A percentile compares a stretch with the other conserved stretches of the same genome.
phyloP scores from a whole-genome alignment of 2,888 invertebrate species.

The Vandiemenella viatica region DNA sequence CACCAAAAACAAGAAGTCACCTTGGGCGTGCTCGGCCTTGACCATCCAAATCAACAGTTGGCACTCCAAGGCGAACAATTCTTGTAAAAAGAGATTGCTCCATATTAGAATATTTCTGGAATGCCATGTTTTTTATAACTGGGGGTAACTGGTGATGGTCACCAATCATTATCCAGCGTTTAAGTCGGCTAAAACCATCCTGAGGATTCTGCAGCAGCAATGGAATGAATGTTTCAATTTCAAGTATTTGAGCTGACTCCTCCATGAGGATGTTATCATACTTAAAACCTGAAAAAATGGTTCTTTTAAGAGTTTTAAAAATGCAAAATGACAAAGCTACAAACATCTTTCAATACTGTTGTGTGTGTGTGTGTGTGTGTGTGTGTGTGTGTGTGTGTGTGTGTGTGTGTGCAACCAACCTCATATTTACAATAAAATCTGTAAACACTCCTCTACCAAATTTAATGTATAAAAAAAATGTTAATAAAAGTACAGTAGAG shows the following conservation, averaged over 20 bases:
- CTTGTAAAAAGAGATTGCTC: slow-evolving; percentile 96
- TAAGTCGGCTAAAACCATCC: slow-evolving; percentile 87
- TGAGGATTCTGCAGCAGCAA: slow-evolving; percentile 95
- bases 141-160: slow-evolving; percentile 98
- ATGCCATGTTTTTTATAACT: slow-evolving; percentile 99
- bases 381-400: too few species aligned
- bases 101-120: slow-evolving; percentile 99
- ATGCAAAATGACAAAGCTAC: too few species aligned
- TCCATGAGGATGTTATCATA: slow-evolving; percentile 99
- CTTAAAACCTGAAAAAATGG: slow-evolving; percentile 56
- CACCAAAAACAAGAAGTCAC: slow-evolving; percentile 28
- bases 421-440: too few species aligned
- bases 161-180: slow-evolving; percentile 99
- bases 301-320: too few species aligned
- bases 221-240: slow-evolving; percentile 99
- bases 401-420: too few species aligned
- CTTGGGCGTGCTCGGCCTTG: slow-evolving; percentile 88
- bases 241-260: slow-evolving; percentile 95
- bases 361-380: too few species aligned
- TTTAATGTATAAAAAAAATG: too few species aligned
- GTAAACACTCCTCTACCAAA: too few species aligned
- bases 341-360: too few species aligned
- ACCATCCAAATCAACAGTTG: slow-evolving; percentile 92
- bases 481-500: too few species aligned
- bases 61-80: slow-evolving; percentile 89